Conservation (phyloP, 1,140 invertebrate species). For the Pinna nobilis region DNA sequence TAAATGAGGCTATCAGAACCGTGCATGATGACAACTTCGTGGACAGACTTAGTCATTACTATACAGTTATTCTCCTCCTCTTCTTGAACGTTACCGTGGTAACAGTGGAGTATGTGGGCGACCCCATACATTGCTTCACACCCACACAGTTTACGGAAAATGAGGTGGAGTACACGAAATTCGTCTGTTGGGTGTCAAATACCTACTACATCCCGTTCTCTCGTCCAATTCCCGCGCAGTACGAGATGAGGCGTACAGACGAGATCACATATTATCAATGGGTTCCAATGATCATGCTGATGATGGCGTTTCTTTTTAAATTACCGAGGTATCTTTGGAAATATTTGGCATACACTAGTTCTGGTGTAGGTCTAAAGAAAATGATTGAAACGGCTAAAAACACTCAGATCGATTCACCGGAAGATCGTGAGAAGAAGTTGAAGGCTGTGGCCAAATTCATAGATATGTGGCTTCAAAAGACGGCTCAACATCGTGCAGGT, state of each 20-base stretch:
- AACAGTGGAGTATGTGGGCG: conserved; percentile 73
- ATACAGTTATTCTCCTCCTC: conserved; percentile 56
- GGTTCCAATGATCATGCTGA: conserved; percentile 74
- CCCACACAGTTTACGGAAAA: conserved; percentile 53
- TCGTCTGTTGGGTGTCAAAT: conserved; percentile 73
- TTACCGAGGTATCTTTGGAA: conserved; percentile 37
- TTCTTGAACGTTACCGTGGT: conserved; percentile 54
- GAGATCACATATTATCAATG: conserved; percentile 76
- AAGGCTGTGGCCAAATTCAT: conserved; percentile 23
- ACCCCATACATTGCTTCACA: conserved; percentile 75
- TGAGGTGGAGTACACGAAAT: conserved; percentile 48
- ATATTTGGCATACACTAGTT: conserved; percentile 21
- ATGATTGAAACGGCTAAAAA: conserved; percentile 5
- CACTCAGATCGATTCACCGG: conserved; percentile 3
- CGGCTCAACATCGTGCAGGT: conserved; percentile 59
- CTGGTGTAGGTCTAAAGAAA: conserved; percentile 34
- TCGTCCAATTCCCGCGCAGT: conserved; percentile 61
- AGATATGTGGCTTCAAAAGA: conserved; percentile 55
- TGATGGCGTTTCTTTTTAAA: conserved; percentile 79
- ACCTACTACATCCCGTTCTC: conserved; percentile 74
- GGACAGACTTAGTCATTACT: conserved; percentile 57
- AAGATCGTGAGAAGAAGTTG: conserved; percentile 25
- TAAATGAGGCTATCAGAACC: conserved; percentile 19
- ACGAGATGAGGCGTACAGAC: conserved; percentile 11
- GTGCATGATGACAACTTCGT: conserved; percentile 64